Percentiles rank a stretch among this genome's conserved stretches.
These are phyloP conservation scores for Neopelma chrysocephalum DNA, from an alignment of 2,797 vertebrate species.

Conservation along the genomic window DNA sequence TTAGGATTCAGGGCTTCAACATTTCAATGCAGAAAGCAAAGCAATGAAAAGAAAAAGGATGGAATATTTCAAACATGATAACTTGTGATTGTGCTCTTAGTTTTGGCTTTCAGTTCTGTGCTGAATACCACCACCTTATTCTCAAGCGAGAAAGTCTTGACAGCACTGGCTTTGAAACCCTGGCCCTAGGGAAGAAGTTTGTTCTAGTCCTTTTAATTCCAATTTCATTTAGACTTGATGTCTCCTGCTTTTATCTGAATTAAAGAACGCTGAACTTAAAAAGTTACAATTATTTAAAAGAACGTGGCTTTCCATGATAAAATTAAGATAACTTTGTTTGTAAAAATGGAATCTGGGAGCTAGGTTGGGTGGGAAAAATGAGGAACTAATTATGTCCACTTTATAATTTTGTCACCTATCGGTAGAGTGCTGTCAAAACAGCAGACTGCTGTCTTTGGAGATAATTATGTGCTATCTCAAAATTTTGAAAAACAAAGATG, in stretches of 20 bases:
- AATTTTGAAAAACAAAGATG: background rate
- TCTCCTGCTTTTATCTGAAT: conserved; percentile 22
- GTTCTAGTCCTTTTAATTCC: background rate
- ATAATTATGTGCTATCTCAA: background rate
- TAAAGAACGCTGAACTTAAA: background rate
- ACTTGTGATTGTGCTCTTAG: background rate
- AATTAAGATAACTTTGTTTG: background rate
- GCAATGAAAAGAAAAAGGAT: background rate
- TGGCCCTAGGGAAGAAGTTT: background rate
- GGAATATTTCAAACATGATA: background rate
- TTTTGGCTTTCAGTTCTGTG: background rate
- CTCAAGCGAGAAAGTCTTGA: background rate
- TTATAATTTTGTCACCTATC: background rate
- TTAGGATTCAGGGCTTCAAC: background rate
- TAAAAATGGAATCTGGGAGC: background rate
- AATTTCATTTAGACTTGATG: background rate
- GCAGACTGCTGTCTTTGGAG: background rate
- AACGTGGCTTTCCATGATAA: background rate
- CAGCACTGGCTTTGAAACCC: background rate
- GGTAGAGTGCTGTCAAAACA: background rate
- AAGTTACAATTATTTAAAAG: conserved; percentile 11
- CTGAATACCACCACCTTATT: background rate
- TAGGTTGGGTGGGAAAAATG: background rate
- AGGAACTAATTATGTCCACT: background rate
- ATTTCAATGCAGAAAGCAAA: background rate